Evolutionary conservation across 2,797 vertebrate genomes (phyloP).

Genomic region (Megalops cyprinoides): DNA sequence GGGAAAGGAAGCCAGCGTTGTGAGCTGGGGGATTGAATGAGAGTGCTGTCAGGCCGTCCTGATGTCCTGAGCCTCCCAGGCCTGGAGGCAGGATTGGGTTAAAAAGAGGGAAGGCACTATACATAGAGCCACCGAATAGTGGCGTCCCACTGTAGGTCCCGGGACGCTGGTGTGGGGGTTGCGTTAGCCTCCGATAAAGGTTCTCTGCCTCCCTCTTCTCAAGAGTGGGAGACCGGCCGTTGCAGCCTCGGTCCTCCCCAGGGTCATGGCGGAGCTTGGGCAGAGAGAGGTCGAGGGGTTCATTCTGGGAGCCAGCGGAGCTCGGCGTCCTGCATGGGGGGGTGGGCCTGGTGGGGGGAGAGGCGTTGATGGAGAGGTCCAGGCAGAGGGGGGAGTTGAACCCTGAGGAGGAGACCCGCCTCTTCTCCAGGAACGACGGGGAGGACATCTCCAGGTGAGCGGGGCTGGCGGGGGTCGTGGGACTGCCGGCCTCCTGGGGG

Average conservation of each 20-base stretch:
- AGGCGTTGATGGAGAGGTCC: constrained; percentile 56
- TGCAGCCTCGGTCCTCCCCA: constrained; percentile 45
- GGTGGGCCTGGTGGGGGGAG: constrained; percentile 46
- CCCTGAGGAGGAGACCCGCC: constrained; percentile 58
- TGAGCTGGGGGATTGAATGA: constrained; percentile 56
- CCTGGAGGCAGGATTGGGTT: constrained; percentile 55
- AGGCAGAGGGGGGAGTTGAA: constrained; percentile 63
- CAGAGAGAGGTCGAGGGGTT: constrained; percentile 80
- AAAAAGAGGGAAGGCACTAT: constrained; percentile 65
- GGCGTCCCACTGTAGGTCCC: constrained; percentile 51
- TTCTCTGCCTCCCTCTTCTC: constrained; percentile 53
- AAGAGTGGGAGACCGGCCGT: constrained; percentile 52
- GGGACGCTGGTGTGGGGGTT: constrained; percentile 56
- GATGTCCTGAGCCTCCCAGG: constrained; percentile 59
- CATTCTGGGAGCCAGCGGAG: constrained; percentile 56
- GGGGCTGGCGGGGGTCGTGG: constrained; percentile 48
- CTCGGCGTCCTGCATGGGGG: not conserved
- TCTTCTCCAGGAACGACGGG: constrained; percentile 53
- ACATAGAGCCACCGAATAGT: constrained; percentile 62
- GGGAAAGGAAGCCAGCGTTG: constrained; percentile 67
- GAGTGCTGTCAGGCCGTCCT: constrained; percentile 60
- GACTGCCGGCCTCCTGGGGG: constrained; percentile 61
- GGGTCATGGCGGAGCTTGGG: constrained; percentile 60
- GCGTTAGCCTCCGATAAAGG: constrained; percentile 51
- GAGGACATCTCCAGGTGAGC: constrained; percentile 59